A percentile compares a stretch with the other conserved stretches of the same genome.
Conservation (phyloP, 1,140 invertebrate genomes). For the Drosophila biarmipes region DNA sequence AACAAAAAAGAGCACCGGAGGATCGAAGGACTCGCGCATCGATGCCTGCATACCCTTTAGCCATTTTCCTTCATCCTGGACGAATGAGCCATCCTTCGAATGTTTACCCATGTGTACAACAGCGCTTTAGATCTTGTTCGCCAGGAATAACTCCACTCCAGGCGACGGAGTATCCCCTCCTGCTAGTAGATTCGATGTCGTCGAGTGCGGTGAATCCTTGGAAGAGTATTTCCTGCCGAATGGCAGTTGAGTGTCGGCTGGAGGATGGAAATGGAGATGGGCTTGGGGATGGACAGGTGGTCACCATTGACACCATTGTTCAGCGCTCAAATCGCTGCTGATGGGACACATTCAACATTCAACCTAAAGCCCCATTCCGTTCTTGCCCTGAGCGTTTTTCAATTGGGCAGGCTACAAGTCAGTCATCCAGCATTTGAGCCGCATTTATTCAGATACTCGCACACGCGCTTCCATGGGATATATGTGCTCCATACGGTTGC, state of each 20-base stretch:
- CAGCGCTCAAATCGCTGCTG: slow-evolving; percentile 63
- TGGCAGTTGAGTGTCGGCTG: not conserved
- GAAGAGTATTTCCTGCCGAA: slow-evolving; percentile 2
- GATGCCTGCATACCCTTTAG: slow-evolving; percentile 1
- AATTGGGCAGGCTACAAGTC: slow-evolving; percentile 65
- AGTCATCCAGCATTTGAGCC: slow-evolving; percentile 58
- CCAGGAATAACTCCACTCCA: not conserved
- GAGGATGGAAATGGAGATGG: not conserved
- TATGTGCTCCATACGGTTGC: not conserved
- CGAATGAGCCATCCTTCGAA: too few relatives aligned
- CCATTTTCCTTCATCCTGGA: too few relatives aligned
- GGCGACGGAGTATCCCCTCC: not conserved
- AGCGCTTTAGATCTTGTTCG: not conserved
- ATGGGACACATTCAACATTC: slow-evolving; percentile 54
- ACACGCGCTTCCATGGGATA: not conserved
- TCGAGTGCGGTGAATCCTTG: not conserved
- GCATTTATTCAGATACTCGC: slow-evolving; percentile 50
- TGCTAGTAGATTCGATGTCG: not conserved
- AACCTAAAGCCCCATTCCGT: slow-evolving; percentile 24
- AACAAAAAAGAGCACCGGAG: slow-evolving; percentile 7
- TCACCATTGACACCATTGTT: slow-evolving; percentile 55
- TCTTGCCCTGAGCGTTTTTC: slow-evolving; percentile 13
- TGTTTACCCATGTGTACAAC: not conserved
- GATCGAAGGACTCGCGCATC: not conserved
- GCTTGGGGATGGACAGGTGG: slow-evolving; percentile 5